These are phyloP conservation scores for Patiria pectinifera DNA, from an alignment of 53 echinoderm and acorn worm genomes.

Conservation along the genomic window DNA sequence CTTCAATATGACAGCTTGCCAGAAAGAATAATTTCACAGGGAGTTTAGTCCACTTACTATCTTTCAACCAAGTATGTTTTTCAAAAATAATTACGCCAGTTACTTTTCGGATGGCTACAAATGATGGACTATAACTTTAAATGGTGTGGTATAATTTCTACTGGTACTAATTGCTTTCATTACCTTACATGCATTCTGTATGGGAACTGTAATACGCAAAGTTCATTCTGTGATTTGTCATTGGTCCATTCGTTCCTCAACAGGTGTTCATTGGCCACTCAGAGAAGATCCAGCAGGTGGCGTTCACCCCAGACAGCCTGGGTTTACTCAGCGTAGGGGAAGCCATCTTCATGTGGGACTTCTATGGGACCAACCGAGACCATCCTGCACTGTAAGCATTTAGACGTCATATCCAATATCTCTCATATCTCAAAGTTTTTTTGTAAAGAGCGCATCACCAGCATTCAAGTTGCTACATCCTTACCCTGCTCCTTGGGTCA, in stretches of 20 bases:
- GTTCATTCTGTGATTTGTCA: background rate
- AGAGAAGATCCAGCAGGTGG: constrained; percentile 83
- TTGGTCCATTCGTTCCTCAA: background rate
- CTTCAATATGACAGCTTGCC: no score
- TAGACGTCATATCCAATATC: background rate
- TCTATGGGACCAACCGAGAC: constrained; percentile 74
- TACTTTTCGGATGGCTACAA: no score
- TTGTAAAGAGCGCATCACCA: no score
- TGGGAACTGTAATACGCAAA: background rate
- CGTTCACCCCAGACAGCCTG: constrained; percentile 85
- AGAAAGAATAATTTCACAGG: no score
- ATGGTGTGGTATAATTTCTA: no score
- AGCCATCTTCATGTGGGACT: constrained; percentile 95
- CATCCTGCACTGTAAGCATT: constrained; percentile 57
- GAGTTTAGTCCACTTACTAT: no score
- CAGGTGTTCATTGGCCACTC: constrained; percentile 98
- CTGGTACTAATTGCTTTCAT: no score
- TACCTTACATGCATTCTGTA: background rate
- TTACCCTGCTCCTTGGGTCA: no score
- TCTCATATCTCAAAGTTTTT: background rate
- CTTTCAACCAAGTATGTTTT: no score
- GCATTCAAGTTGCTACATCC: no score
- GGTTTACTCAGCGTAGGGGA: constrained; percentile 85
- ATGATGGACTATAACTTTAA: no score
- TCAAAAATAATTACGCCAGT: no score